Conservation (phyloP, 2,113 vertebrate genomes). For the Nycticryphes semicollaris region DNA sequence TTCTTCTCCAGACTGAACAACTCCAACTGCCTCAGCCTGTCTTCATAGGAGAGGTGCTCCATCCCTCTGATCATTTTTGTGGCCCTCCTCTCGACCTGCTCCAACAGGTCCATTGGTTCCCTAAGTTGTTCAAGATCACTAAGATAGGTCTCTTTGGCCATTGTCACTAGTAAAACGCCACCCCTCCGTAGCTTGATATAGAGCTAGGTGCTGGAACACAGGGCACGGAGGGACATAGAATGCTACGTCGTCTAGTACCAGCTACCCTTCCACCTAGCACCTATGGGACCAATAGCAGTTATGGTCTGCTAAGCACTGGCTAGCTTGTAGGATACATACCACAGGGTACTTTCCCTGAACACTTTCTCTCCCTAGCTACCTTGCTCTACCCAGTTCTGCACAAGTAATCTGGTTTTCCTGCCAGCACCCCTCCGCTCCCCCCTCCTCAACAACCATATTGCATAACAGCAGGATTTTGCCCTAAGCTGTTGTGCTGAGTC, state of each 20-base stretch:
- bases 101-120: neutral
- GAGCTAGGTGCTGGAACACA: neutral
- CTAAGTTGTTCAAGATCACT: neutral
- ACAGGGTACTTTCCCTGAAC: neutral
- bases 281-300: neutral
- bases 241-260: neutral
- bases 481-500: neutral
- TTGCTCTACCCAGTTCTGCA: neutral
- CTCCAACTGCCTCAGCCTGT: no score
- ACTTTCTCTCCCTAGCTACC: neutral
- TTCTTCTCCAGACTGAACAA: no score
- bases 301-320: no score
- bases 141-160: neutral
- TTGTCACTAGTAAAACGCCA: neutral
- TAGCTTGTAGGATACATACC: accelerated
- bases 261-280: neutral
- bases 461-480: constrained; percentile 28
- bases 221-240: neutral
- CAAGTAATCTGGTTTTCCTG: neutral
- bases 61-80: neutral
- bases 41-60: no score
- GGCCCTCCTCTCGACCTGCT: neutral
- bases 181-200: accelerated
- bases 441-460: neutral
- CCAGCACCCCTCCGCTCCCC: neutral